Percentiles rank a stretch among this genome's conserved stretches.
These are phyloP conservation scores for Temnothorax ravouxi DNA, from an alignment of 2,888 invertebrate species.

Conservation along the genomic window DNA sequence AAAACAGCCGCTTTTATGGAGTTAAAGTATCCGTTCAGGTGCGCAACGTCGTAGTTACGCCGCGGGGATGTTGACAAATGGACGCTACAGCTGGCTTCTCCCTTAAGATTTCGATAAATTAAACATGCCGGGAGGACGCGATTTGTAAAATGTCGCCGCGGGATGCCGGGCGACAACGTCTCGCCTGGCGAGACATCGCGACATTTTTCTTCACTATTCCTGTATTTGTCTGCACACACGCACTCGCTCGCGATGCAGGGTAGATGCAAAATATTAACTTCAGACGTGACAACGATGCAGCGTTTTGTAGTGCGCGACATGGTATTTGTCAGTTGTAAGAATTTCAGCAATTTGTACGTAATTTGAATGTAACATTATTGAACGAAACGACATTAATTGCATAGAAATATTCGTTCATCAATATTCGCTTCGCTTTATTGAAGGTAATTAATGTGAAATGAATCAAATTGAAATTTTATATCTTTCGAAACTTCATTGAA, in stretches of 20 bases:
- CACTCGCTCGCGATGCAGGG: background rate
- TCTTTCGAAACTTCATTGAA: background rate
- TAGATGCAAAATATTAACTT: slow-evolving; percentile 13
- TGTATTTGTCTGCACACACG: background rate
- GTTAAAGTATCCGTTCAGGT: slow-evolving; percentile 48
- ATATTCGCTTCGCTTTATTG: background rate
- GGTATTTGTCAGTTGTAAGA: background rate
- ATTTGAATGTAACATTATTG: background rate
- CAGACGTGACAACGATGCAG: slow-evolving; percentile 6
- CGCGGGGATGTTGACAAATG: slow-evolving; percentile 53
- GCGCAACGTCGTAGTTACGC: slow-evolving; percentile 25
- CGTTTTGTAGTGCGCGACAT: background rate
- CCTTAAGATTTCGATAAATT: slow-evolving; percentile 63
- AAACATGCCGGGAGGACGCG: slow-evolving; percentile 56
- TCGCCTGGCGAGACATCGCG: slow-evolving; percentile 31
- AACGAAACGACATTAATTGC: background rate
- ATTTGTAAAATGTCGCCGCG: slow-evolving; percentile 63
- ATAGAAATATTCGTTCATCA: background rate
- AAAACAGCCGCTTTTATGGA: slow-evolving; percentile 52
- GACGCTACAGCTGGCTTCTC: slow-evolving; percentile 43
- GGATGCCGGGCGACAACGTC: slow-evolving; percentile 25
- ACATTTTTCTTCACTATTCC: slow-evolving; percentile 53
- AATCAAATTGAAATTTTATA: background rate
- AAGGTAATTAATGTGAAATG: background rate
- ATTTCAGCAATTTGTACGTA: background rate